Evolutionary conservation across 2,113 vertebrate species (phyloP).

Genomic region (Casuarius casuarius): DNA sequence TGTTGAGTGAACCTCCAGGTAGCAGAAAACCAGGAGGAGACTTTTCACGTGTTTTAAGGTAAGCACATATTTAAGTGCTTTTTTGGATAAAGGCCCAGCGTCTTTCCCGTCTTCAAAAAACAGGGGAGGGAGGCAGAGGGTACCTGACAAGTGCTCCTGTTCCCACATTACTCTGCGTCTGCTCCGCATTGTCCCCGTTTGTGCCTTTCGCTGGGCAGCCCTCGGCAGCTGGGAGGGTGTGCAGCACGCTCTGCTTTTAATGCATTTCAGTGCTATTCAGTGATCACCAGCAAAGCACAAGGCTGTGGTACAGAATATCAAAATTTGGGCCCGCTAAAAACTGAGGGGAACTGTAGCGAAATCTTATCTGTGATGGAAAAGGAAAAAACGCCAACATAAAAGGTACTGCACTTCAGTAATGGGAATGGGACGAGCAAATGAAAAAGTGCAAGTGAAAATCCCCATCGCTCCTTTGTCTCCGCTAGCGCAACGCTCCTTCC

Average conservation of each 20-base stretch:
- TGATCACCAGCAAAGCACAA: neutral
- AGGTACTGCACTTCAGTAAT: neutral
- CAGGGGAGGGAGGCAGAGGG: neutral
- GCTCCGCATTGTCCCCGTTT: conserved; percentile 34
- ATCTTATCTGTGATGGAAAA: neutral
- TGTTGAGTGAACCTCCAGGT: neutral
- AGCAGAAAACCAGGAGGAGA: neutral
- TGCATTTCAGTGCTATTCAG: fast-evolving
- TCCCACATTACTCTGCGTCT: conserved; percentile 5
- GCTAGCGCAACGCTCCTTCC: fast-evolving
- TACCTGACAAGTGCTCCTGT: conserved; percentile 13
- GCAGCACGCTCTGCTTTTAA: neutral
- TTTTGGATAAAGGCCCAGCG: conserved; percentile 25
- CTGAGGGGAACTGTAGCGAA: neutral
- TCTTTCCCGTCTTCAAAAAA: neutral
- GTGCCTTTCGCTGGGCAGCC: conserved; percentile 1
- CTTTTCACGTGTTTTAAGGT: neutral
- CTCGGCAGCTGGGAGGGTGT: neutral
- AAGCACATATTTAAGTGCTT: neutral
- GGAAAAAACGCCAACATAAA: neutral
- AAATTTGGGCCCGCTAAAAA: fast-evolving
- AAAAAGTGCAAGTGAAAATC: neutral
- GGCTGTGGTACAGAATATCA: fast-evolving
- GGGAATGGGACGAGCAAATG: neutral
- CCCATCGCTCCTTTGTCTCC: neutral